Evolutionary conservation across 1,140 invertebrate genomes (phyloP), one percentile per base, ranked within the genome.

Genomic region (Drosophila persimilis): DNA sequence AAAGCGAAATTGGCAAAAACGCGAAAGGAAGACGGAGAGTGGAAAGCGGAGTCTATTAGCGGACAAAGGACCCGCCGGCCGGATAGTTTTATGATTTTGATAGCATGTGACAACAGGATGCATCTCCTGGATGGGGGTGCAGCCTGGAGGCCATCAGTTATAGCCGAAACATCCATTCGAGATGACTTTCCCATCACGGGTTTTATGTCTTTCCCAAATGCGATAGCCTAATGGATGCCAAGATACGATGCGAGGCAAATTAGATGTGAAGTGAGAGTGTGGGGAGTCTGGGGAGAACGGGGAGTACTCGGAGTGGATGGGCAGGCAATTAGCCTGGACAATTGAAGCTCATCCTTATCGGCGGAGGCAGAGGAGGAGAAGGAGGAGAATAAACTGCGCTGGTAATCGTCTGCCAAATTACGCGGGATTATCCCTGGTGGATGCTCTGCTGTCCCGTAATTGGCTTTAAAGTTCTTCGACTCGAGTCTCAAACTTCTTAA

Each of bases 61-160:
- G 66, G 83, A 88, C 83, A 88, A 88, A 83, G 83, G 52, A 77
- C 57, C 52, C 61, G 74, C 46, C 44, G 70, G 71, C 44, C 54
- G 83, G 77, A 81, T 83, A 79, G 83, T 88, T 88, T 88, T 88
- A 88, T 88, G 83, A 88, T 88, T 88, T 86, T 88, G 64, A 88
- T 88, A 63, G 83, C 78, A 64, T 79, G 58, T 88, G 83, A 88
- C 83, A 83, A 65, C 75, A 64, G 66, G 72, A 72, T 72, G 62
- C 63, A 60, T 56, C 56, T 44, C 63, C 66, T 43, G 66, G 35
- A 39, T 62, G 55, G 55, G 59, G 47, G 41, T 57, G 63, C 52
- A 11, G 35, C 69, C 65, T 69, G 67, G 69, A 73, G 64, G 62
- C 57, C 54, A 73, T 70, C 70, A 61, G 41, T 58, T 60, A 63